Evolutionary conservation across 2,797 vertebrate species (phyloP).

Genomic region (Enteromius fasciolatus): DNA sequence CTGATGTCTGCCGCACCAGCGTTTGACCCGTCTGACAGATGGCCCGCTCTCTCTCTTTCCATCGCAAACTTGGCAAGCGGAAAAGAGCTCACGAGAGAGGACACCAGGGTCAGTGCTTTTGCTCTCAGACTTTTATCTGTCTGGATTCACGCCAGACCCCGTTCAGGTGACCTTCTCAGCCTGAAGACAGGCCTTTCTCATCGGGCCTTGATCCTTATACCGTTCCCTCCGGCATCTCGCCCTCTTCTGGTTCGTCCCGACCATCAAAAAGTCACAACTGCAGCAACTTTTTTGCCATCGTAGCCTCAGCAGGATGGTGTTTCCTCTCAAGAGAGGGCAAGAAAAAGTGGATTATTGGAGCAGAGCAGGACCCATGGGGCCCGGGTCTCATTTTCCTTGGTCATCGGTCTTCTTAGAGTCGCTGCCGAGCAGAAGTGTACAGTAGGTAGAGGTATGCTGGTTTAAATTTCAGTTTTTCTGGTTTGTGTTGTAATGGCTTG

Average conservation of each 20-base stretch:
- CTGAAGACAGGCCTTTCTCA: conserved; percentile 66
- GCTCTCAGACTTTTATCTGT: conserved; percentile 57
- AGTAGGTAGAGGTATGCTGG: neutral
- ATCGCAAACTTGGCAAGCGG: conserved; percentile 40
- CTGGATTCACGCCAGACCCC: conserved; percentile 62
- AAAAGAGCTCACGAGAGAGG: conserved; percentile 34
- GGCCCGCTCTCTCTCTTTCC: conserved; percentile 37
- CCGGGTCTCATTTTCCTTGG: conserved; percentile 28
- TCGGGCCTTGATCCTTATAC: conserved; percentile 67
- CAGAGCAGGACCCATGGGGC: conserved; percentile 46
- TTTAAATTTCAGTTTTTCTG: neutral
- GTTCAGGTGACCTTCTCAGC: conserved; percentile 73
- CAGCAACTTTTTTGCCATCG: conserved; percentile 56
- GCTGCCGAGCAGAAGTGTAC: neutral
- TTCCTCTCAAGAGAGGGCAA: conserved; percentile 32
- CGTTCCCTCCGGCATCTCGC: conserved; percentile 63
- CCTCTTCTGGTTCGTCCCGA: conserved; percentile 64
- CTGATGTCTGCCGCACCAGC: conserved; percentile 26
- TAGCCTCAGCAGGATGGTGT: conserved; percentile 32
- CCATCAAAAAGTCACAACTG: conserved; percentile 51
- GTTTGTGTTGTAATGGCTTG: conserved; percentile 14
- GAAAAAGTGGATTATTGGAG: conserved; percentile 55
- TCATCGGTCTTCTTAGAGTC: conserved; percentile 58
- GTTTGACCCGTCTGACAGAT: conserved; percentile 60
- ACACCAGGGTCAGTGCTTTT: conserved; percentile 55